A percentile compares a stretch with the other conserved stretches of the same genome.
Conservation (phyloP, 2,888 invertebrate genomes). For the Blera fallax region DNA sequence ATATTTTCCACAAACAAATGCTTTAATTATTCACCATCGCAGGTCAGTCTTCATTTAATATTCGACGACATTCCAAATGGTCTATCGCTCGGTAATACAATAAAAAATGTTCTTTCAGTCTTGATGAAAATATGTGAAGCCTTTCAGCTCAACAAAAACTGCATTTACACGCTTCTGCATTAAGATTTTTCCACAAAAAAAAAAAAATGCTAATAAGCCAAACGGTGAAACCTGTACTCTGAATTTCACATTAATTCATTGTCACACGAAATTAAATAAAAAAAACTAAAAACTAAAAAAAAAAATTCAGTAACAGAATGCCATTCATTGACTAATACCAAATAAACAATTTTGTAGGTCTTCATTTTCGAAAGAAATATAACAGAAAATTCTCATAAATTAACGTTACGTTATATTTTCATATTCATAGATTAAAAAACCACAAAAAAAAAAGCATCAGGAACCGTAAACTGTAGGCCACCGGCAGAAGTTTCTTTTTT, state of each 20-base stretch:
- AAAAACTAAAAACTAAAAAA: background rate
- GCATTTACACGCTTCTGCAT: slow-evolving; percentile 6
- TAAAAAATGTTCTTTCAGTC: background rate
- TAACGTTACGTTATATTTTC: slow-evolving; percentile 37
- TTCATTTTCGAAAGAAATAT: slow-evolving; percentile 35
- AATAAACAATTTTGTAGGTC: slow-evolving; percentile 24
- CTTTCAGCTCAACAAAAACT: background rate
- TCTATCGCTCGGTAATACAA: background rate
- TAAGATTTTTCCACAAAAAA: background rate
- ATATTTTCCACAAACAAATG: background rate
- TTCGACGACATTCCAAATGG: background rate
- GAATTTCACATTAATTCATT: background rate
- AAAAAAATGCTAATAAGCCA: background rate
- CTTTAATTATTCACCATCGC: background rate
- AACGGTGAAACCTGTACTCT: slow-evolving; percentile 17
- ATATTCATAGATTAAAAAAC: slow-evolving; percentile 22
- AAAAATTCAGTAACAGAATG: background rate
- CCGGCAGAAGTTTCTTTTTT: slow-evolving; percentile 10
- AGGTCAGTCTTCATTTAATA: background rate
- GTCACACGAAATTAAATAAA: background rate
- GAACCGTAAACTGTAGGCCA: slow-evolving; percentile 3
- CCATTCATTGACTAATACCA: slow-evolving; percentile 10
- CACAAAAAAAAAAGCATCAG: background rate
- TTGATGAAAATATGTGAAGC: background rate
- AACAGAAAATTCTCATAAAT: slow-evolving; percentile 36